Percentiles rank a stretch among this genome's conserved stretches.
phyloP scores from a whole-genome alignment of 2,113 vertebrate genomes.

The Ia io region DNA sequence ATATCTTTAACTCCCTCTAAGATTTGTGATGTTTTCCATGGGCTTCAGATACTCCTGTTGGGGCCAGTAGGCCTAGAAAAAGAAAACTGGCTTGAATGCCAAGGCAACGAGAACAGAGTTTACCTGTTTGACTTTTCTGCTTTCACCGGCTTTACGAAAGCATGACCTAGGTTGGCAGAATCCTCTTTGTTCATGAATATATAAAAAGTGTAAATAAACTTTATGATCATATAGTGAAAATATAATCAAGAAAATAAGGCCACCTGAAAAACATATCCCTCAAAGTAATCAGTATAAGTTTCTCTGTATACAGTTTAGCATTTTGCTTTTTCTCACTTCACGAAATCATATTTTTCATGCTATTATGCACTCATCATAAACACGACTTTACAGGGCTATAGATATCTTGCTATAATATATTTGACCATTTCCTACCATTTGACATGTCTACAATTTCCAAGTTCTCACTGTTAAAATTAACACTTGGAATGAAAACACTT shows the following conservation, averaged over 20 bases:
- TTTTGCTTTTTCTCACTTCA: not conserved
- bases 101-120: not conserved
- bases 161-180: not conserved
- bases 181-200: not conserved
- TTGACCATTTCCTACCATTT: conserved; percentile 11
- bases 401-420: conserved; percentile 14
- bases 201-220: not conserved
- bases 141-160: not conserved
- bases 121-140: not conserved
- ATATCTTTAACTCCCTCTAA: not conserved
- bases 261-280: not conserved
- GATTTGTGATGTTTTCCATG: not conserved
- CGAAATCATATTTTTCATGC: not conserved
- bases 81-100: not conserved
- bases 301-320: not conserved
- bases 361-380: not conserved
- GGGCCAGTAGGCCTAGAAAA: not conserved
- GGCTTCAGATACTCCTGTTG: not conserved
- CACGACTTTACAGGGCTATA: not conserved
- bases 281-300: conserved; percentile 1
- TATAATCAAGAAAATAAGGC: conserved; percentile 23
- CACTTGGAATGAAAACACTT: not conserved
- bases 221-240: not conserved
- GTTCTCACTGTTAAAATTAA: not conserved
- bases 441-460: not conserved